phyloP scores from a whole-genome alignment of 2,113 vertebrate genomes.

The Anoplopoma fimbria region DNA sequence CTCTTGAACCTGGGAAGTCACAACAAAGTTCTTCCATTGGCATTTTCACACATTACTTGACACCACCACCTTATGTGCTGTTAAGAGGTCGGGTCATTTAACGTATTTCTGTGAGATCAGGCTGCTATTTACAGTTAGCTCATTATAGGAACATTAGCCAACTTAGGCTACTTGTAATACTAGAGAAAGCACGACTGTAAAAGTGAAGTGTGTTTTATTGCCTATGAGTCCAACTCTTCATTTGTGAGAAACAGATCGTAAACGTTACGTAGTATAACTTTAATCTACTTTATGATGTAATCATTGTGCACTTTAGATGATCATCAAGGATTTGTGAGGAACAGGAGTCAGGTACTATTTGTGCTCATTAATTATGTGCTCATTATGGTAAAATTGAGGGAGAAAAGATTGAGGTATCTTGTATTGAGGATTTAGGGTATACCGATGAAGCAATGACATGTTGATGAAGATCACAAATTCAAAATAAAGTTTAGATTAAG shows the following conservation, averaged over 20 bases:
- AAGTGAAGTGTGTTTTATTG: background rate
- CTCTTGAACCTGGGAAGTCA: no score
- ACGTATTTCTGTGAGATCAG: background rate
- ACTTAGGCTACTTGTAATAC: background rate
- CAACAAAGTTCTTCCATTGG: no score
- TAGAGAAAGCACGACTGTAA: background rate
- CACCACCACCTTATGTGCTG: background rate
- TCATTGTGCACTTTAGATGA: background rate
- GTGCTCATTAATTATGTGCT: no score
- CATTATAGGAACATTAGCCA: background rate
- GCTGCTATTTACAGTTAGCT: background rate
- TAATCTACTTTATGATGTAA: background rate
- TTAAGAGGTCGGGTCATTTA: background rate
- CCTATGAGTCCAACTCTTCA: background rate
- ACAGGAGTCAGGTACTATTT: background rate
- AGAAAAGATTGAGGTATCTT: background rate
- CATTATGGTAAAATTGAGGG: background rate
- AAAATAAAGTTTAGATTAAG: background rate
- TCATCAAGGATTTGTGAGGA: background rate
- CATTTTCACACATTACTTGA: background rate
- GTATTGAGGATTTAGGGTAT: background rate
- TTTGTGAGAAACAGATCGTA: background rate
- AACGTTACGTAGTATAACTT: background rate
- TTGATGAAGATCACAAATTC: background rate
- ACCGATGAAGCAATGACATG: background rate